Conservation (phyloP, 2,113 vertebrate genomes). For the Prionailurus viverrinus region DNA sequence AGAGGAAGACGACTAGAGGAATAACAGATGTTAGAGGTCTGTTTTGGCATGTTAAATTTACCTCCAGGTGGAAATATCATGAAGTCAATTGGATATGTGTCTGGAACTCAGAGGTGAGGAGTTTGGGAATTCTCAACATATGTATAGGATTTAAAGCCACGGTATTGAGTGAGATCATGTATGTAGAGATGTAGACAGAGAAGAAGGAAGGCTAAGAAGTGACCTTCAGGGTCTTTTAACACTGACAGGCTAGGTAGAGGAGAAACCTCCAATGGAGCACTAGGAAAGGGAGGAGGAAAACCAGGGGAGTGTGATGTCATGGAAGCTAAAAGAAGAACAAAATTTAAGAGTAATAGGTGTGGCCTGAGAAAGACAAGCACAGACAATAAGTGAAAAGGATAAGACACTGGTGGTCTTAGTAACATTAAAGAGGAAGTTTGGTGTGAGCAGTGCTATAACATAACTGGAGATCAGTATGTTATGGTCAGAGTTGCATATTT, state of each 20-base stretch:
- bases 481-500: constrained; percentile 15
- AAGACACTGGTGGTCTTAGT: neutral
- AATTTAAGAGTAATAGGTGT: neutral
- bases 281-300: neutral
- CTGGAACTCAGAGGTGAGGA: neutral
- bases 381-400: neutral
- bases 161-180: neutral
- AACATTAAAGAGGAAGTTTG: neutral
- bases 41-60: neutral
- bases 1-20: neutral
- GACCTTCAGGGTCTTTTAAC: neutral
- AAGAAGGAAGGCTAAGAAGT: neutral
- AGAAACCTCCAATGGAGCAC: neutral
- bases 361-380: neutral
- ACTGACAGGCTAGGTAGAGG: neutral
- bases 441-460: neutral
- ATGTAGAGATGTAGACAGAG: neutral
- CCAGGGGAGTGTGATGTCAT: neutral
- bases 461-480: neutral
- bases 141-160: neutral
- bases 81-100: neutral
- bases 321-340: neutral
- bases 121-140: neutral
- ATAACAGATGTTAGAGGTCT: neutral
- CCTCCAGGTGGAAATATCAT: neutral